Percentiles rank a stretch among this genome's conserved stretches.
Evolutionary conservation across 2,888 invertebrate species (phyloP).

Genomic region (Yponomeuta evonymella): DNA sequence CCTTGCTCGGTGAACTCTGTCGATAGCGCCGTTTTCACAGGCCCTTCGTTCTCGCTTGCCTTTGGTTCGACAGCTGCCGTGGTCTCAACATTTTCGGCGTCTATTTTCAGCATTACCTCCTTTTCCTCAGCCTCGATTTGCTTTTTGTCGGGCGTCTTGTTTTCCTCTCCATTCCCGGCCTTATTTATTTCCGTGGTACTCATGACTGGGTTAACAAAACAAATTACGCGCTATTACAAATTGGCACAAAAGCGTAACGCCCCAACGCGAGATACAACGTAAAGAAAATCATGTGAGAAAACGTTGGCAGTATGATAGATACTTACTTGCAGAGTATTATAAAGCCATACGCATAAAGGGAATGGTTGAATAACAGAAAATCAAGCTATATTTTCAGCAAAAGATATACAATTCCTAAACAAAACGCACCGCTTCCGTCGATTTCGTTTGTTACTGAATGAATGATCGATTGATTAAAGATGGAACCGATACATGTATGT

Average conservation of each 20-base stretch:
- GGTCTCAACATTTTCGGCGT: constrained; percentile 68
- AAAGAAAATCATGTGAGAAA: not conserved
- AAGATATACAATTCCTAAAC: constrained; percentile 8
- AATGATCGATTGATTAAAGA: constrained; percentile 4
- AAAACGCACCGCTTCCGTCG: constrained; percentile 28
- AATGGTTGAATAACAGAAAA: constrained; percentile 7
- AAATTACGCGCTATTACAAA: not conserved
- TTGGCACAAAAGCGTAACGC: constrained; percentile 13
- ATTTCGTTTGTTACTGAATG: constrained; percentile 23
- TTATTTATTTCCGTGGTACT: constrained; percentile 60
- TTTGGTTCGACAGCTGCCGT: constrained; percentile 53
- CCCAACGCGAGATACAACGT: not conserved
- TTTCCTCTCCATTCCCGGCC: constrained; percentile 54
- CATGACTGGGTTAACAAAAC: constrained; percentile 29
- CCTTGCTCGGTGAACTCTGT: constrained; percentile 79
- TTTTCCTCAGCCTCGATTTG: constrained; percentile 81
- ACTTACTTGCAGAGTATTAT: not conserved
- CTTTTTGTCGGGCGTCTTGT: constrained; percentile 77
- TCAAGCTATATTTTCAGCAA: not conserved
- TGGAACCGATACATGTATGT: no score
- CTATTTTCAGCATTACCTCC: constrained; percentile 77
- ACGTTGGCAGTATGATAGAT: not conserved
- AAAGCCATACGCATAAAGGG: not conserved
- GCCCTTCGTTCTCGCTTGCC: constrained; percentile 62
- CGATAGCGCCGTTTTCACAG: constrained; percentile 69